Conservation (phyloP, 2,113 vertebrate species). For the Grantiella picta region DNA sequence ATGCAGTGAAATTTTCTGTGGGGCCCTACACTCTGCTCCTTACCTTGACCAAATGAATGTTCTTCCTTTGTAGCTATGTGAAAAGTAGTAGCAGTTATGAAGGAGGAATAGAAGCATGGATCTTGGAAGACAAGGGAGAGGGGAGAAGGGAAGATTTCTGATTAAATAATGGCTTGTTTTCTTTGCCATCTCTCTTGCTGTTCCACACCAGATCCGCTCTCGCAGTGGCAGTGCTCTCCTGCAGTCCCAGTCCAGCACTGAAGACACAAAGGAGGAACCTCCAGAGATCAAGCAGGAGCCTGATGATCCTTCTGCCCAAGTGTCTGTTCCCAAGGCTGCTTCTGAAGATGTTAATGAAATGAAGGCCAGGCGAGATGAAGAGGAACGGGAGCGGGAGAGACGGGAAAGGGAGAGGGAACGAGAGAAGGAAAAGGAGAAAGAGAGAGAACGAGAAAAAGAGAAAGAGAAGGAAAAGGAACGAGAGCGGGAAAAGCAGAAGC, state of each 20-base stretch:
- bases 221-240: constrained; percentile 85
- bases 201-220: constrained; percentile 70
- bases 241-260: constrained; percentile 92
- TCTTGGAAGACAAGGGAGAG: neutral
- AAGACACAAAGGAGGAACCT: constrained; percentile 88
- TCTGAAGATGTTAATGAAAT: constrained; percentile 70
- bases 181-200: neutral
- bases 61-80: neutral
- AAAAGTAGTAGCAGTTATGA: neutral
- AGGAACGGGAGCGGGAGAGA: constrained; percentile 75
- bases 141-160: neutral
- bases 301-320: constrained; percentile 73
- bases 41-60: neutral
- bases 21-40: neutral
- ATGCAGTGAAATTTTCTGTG: neutral
- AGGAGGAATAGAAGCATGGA: neutral
- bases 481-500: constrained; percentile 78
- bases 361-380: constrained; percentile 73
- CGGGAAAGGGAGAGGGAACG: constrained; percentile 83
- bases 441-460: constrained; percentile 75
- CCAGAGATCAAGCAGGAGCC: constrained; percentile 82
- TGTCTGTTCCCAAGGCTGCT: constrained; percentile 70
- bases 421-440: constrained; percentile 62
- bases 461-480: constrained; percentile 84
- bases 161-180: neutral